Evolutionary conservation across 1,140 invertebrate species (phyloP), one percentile per base, ranked within the genome.

Genomic region (Orchestia grillus): DNA sequence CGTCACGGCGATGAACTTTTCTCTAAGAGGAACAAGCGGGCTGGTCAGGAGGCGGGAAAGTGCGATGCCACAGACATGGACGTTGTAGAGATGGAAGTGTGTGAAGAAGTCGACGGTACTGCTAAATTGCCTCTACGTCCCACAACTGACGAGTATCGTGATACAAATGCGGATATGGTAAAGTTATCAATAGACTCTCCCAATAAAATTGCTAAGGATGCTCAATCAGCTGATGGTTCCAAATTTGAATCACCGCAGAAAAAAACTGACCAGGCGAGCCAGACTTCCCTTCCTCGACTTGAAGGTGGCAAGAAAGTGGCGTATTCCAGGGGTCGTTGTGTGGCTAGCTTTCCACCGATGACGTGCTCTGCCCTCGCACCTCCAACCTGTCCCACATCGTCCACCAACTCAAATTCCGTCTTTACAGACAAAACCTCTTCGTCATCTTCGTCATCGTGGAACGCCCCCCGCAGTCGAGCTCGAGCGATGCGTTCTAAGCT

Each of bases 381-480:
- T 15, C 23, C 44, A 6, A n/a, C 44, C 3, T 41, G 88, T 41
- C 41, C 88, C 43, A 44, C 88, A 16, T 90, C 41, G 88, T 90
- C 88, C 36, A 42, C 88, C 11, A 90, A 42, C 88, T 42, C 88
- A 42, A 28, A 44, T 42, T 40, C 92, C 40, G 44, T 45, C 40
- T 94, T 94, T 8, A 40, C 44, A 16, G 43, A 40, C 44, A 94
- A 45, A 40, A 40, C 41, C 11, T 28, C 90, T 42, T 87, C 36
- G 8, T 41, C 87, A 87, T 87, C 87, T 15, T 90, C 88, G 28
- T 90, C 88, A 44, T 94, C 43, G 0, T 94, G 43, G 92, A 94
- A 94, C 92, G 92, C 92, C 8, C 92, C 92, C 44, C 92, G 92
- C 0, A 45, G 92, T 94, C 92, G 92, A 0, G 92, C 92, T 94